Evolutionary conservation across 2,113 vertebrate species (phyloP), one percentile per base, ranked within the genome.

Genomic region (Tetrao urogallus): DNA sequence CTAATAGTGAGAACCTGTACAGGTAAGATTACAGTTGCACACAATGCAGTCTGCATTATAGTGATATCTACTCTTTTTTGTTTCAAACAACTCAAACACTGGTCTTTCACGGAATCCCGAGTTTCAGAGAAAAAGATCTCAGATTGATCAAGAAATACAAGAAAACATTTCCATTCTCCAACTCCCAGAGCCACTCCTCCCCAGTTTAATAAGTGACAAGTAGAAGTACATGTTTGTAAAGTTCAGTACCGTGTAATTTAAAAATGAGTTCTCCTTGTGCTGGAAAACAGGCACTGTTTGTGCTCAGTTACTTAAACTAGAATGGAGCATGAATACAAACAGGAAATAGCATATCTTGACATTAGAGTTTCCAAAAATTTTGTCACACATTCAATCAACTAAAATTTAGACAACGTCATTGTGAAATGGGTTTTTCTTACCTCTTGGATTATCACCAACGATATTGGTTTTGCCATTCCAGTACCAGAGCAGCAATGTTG

Each of bases 401-500:
- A 9, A 56, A 32, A 87, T 95, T 65, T n/a, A 72, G 72, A 34
- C 66, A 82, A 25, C 5, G 9, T 47, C 84, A 34, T 67, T 22
- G 72, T 10, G 65, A 86, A 86, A 13, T 16, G 71, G 19, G 0
- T 5, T 72, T 70, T 93, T 73, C 98, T 98, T 95, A 99, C 99
- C 98, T 93, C 98, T 98, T 17, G 98, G 97, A 80, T 98, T 98
- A 94, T 99, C 99, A 90, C 99, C 99, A 21, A 99, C 98, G 85
- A 98, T 98, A 96, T 93, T 98, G 96, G 97, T 98, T 97, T 99
- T 99, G 65, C 99, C 99, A 43, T 99, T 99, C 99, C 99, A 99
- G 97, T 99, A 99, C 99, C 99, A 99, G 81, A 99, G 98, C 92
- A 99, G 97, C 86, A 99, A 97, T 1, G 99, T 99, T 95, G 99